Evolutionary conservation across 64 coral and sea anemone genomes (phyloP).

Genomic region (Actinia equina): DNA sequence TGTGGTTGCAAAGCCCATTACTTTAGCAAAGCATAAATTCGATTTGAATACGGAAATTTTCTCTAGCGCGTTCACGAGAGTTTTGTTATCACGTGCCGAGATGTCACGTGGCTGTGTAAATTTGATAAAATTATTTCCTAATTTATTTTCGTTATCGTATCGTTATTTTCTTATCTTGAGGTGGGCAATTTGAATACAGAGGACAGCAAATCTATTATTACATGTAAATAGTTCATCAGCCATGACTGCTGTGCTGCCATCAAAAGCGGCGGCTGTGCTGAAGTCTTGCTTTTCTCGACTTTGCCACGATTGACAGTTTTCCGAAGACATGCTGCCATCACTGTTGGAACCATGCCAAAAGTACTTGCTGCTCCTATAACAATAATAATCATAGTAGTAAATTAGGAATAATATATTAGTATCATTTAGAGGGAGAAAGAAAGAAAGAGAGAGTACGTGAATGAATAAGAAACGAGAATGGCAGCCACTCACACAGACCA

Average conservation of each 20-base stretch:
- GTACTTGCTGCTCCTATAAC: slow-evolving; percentile 14
- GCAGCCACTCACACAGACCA: no score
- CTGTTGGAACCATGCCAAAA: slow-evolving; percentile 45
- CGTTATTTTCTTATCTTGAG: neutral
- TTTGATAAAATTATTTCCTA: slow-evolving; percentile 15
- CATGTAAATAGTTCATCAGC: slow-evolving; percentile 25
- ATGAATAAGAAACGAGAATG: neutral
- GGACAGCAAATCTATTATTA: slow-evolving; percentile 43
- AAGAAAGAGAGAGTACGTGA: neutral
- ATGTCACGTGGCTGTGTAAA: neutral
- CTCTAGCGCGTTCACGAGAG: neutral
- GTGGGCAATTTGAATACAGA: slow-evolving; percentile 33
- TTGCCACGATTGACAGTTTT: slow-evolving; percentile 42
- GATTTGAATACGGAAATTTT: neutral
- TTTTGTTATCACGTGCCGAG: neutral
- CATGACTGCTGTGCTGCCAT: slow-evolving; percentile 26
- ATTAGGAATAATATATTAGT: neutral
- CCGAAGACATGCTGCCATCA: slow-evolving; percentile 6
- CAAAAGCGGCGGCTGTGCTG: slow-evolving; percentile 33
- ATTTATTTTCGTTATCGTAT: neutral
- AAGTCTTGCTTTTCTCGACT: neutral
- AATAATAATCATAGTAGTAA: neutral
- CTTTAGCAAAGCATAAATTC: no score
- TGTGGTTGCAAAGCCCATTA: no score
- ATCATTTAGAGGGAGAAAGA: neutral